Percentiles rank a stretch among this genome's conserved stretches.
phyloP scores from a whole-genome alignment of 2,888 invertebrate genomes.

The Dugesia japonica region DNA sequence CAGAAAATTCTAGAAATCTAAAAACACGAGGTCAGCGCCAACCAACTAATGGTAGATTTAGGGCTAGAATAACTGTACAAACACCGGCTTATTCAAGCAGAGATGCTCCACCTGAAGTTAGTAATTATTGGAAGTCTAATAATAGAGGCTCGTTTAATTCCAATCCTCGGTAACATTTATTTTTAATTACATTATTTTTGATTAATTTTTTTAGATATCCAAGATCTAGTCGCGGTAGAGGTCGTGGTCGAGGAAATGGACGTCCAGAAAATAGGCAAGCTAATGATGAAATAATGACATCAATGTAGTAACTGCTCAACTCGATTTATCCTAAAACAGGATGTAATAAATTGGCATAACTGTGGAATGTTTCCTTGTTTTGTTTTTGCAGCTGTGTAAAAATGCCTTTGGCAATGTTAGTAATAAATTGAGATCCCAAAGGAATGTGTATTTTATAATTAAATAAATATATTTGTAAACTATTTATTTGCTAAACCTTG shows the following conservation, averaged over 20 bases:
- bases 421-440: slow-evolving; percentile 20
- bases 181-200: not conserved
- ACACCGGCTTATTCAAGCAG: not conserved
- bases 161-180: not conserved
- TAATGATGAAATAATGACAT: not conserved
- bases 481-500: too few relatives aligned
- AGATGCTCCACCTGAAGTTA: not conserved
- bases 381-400: slow-evolving; percentile 17
- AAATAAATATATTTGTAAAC: too few relatives aligned
- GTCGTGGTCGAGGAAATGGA: not conserved
- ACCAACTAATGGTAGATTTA: not conserved
- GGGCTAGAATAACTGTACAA: not conserved
- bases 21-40: too few relatives aligned
- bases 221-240: not conserved
- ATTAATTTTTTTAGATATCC: not conserved
- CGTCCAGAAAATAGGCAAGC: not conserved
- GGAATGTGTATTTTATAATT: not conserved
- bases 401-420: slow-evolving; percentile 16
- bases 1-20: too few relatives aligned
- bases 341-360: slow-evolving; percentile 3
- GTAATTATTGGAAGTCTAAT: not conserved
- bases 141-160: slow-evolving; percentile 4
- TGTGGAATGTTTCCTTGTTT: slow-evolving; percentile 20
- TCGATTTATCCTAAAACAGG: not conserved
- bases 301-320: not conserved